Conservation (phyloP, 1,140 invertebrate genomes). For the Brachionus asplanchnoidis region DNA sequence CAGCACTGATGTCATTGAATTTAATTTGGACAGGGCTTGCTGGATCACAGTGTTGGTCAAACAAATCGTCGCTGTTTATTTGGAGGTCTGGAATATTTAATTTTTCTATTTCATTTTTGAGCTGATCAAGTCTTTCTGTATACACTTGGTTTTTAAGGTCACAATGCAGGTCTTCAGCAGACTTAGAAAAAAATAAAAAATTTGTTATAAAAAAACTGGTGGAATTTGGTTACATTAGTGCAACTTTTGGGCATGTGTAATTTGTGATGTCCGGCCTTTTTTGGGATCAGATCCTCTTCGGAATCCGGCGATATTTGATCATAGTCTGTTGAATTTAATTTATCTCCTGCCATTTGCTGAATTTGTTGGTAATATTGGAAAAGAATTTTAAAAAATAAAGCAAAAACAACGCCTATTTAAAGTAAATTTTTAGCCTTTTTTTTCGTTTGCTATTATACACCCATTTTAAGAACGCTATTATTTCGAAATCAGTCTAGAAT, state of each 20-base stretch:
- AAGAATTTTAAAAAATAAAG: background rate
- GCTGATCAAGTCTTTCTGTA: background rate
- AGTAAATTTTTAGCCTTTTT: background rate
- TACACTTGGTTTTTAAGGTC: background rate
- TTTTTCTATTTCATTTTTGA: constrained; percentile 5
- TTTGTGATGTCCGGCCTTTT: background rate
- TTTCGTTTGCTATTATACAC: background rate
- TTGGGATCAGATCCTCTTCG: background rate
- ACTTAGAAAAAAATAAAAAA: background rate
- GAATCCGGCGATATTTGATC: background rate
- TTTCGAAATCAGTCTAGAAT: background rate
- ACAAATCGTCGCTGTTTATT: constrained; percentile 45
- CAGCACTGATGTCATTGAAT: constrained; percentile 82
- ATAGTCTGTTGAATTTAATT: background rate
- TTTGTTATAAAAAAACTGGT: too few species aligned
- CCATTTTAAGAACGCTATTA: background rate
- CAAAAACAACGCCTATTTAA: background rate
- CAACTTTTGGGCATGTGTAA: background rate
- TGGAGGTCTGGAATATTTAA: background rate
- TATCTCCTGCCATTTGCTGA: background rate
- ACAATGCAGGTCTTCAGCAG: background rate
- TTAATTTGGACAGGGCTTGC: constrained; percentile 68
- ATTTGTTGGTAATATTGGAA: background rate
- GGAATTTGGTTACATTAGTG: background rate
- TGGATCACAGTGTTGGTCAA: constrained; percentile 72